These are phyloP conservation scores for Dysidea cf. avara DNA, from an alignment of 37 sponge, comb jelly and placozoan species.

Conservation along the genomic window DNA sequence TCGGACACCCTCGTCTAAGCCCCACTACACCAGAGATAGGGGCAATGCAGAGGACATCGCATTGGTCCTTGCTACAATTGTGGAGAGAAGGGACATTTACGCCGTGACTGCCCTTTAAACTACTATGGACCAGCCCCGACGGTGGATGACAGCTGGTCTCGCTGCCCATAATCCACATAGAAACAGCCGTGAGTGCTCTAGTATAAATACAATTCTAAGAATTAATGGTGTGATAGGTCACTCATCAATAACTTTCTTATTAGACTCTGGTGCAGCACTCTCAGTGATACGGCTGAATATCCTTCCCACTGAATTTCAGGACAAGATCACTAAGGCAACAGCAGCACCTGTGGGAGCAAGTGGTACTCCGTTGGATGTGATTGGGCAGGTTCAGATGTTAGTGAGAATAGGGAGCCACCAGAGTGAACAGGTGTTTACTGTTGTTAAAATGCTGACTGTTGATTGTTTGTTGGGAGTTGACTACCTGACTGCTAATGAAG, in stretches of 20 bases:
- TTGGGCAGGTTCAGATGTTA: not conserved
- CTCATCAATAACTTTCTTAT: not conserved
- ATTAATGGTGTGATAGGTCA: not conserved
- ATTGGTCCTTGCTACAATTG: no score
- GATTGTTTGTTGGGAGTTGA: slow-evolving; percentile 19
- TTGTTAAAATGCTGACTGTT: not conserved
- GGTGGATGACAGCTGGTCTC: no score
- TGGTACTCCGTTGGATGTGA: no score
- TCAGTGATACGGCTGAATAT: slow-evolving; percentile 6
- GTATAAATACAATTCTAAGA: not conserved
- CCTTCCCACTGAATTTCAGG: not conserved
- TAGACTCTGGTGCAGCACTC: slow-evolving; percentile 22
- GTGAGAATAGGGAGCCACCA: not conserved
- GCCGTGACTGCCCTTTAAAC: slow-evolving; percentile 21
- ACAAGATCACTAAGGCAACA: not conserved
- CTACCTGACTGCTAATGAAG: not conserved
- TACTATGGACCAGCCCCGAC: no score
- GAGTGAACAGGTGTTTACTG: no score
- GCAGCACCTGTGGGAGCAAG: no score
- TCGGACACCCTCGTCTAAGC: no score
- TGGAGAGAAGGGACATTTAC: slow-evolving; percentile 11
- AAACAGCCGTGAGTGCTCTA: no score
- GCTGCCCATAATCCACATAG: not conserved
- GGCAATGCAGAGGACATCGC: no score
- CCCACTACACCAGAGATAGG: no score